Base-by-base conservation (phyloP, 1,140 invertebrate genomes). In the Solenopsis fugax region DNA sequence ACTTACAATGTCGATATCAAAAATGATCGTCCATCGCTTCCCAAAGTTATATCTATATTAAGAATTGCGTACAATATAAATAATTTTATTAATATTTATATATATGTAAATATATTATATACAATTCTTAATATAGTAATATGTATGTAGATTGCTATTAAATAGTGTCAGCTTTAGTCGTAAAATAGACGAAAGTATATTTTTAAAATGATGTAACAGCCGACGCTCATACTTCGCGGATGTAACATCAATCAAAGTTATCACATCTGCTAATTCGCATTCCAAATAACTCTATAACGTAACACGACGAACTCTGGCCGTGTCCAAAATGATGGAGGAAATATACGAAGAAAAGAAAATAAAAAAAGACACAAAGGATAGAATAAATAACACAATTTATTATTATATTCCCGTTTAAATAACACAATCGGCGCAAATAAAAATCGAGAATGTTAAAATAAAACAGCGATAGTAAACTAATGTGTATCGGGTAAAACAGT, bases 351-450 rank as follows among this genome's bases (percentile, higher is more conserved):
- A 29, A 29, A 58, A 82, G 18, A 12, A 58, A 73, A 7, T 13
- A 21, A 13, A 29, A 29, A 29, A 2, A 29, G 1, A 29, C 29
- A 29, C 37, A 52, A 16, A 24, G 52, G 24, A 4, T 52, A 16
- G 62, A 80, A 82, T 73, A 82, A 82, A 82, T 82, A 82, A 82
- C 56, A 34, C 18, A n/a, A 48, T 72, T 72, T 82, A 48, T 60
- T 82, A 58, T 75, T 78, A 69, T 77, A 58, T n/a, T 82, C 45
- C 24, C 56, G 48, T 54, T 54, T 34, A 65, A 48, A 54, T 29
- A 71, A 81, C 48, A 81, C 37, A 71, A 41, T 81, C 48, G 45
- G 21, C 50, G 50, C 64, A 75, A 45, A 52, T 58, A 73, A 34
- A 73, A 72, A 10, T 73, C 21, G 52, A 82, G 64, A 72, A 48